Evolutionary conservation across 1,140 invertebrate genomes (phyloP).

Genomic region (Forficula auricularia): DNA sequence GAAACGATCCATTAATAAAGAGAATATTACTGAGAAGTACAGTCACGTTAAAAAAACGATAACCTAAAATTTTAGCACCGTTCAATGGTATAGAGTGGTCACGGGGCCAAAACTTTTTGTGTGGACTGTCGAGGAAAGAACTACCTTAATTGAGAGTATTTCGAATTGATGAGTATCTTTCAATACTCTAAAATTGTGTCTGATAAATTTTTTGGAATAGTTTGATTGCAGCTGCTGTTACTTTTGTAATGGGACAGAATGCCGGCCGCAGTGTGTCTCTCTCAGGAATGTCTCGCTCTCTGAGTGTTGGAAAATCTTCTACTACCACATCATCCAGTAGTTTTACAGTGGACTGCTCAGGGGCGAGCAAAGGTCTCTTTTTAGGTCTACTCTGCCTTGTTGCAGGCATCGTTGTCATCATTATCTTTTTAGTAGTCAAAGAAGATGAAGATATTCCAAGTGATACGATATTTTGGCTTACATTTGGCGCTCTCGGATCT

Average conservation of each 20-base stretch:
- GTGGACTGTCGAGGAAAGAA: too few relatives aligned
- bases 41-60: too few relatives aligned
- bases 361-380: conserved; percentile 40
- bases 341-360: conserved; percentile 31
- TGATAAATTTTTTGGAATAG: conserved; percentile 24
- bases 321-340: background rate
- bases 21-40: too few relatives aligned
- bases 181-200: too few relatives aligned
- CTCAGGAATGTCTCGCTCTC: conserved; percentile 7
- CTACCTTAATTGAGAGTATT: too few relatives aligned
- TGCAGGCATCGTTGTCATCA: conserved; percentile 37
- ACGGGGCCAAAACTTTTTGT: too few relatives aligned
- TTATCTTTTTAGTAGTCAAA: conserved; percentile 44
- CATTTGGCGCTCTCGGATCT: conserved; percentile 27
- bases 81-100: too few relatives aligned
- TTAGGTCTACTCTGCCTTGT: conserved; percentile 41
- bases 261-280: conserved; percentile 27
- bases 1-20: too few relatives aligned
- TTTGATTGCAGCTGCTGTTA: conserved; percentile 40
- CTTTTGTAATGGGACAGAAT: conserved; percentile 41
- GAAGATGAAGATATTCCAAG: conserved; percentile 34
- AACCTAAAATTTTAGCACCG: too few relatives aligned
- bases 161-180: too few relatives aligned
- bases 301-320: background rate
- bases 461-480: conserved; percentile 28